These are phyloP conservation scores for Microcebus tavaratra DNA, from an alignment of 2,113 vertebrate species.

Conservation along the genomic window DNA sequence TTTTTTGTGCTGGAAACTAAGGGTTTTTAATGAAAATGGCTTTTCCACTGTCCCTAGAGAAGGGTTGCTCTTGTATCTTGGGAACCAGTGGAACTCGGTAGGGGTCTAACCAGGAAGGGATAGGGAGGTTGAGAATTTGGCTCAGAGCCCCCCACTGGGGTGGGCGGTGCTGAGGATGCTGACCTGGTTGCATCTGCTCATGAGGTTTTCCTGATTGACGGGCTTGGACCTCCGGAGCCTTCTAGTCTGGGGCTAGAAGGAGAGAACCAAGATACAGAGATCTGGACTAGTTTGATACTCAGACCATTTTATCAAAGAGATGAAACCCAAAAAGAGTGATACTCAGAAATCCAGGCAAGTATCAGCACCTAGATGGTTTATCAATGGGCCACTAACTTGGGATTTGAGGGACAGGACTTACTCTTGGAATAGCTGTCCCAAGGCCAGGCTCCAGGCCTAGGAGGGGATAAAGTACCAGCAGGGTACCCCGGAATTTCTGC, in stretches of 20 bases:
- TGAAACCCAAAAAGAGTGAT: not conserved
- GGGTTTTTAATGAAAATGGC: not conserved
- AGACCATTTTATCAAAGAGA: conserved; percentile 1
- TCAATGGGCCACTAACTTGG: not conserved
- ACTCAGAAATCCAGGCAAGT: not conserved
- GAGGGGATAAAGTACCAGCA: not conserved
- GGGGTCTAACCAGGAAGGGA: not conserved
- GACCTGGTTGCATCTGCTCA: not conserved
- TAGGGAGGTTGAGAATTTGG: not conserved
- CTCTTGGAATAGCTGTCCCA: not conserved
- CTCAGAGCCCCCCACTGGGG: not conserved
- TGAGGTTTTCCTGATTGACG: not conserved
- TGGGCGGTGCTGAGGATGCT: not conserved
- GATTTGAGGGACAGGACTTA: not conserved
- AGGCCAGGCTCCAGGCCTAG: not conserved
- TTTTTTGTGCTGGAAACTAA: not conserved
- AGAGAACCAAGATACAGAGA: not conserved
- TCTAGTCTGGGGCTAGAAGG: not conserved
- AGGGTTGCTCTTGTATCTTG: not conserved
- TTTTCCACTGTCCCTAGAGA: not conserved
- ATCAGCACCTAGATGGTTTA: not conserved
- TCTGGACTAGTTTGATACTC: not conserved
- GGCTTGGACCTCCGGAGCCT: not conserved
- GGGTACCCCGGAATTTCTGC: not conserved
- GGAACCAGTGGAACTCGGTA: not conserved